Evolutionary conservation across 2,888 invertebrate genomes (phyloP).

Genomic region (Diplazon laetatorius): DNA sequence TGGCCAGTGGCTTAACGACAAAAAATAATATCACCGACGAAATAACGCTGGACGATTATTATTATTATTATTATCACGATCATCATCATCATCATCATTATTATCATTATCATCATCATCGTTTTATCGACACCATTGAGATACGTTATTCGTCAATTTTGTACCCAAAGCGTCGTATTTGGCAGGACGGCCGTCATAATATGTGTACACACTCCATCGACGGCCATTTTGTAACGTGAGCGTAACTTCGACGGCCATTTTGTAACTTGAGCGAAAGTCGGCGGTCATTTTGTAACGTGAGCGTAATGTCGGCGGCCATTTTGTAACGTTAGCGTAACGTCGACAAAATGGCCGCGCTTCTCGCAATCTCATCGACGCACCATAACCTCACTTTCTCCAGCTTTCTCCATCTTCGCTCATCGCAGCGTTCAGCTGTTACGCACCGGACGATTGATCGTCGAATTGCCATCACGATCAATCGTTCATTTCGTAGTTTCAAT

Average conservation of each 20-base stretch:
- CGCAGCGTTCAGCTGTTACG: neutral
- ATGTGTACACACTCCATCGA: too few relatives aligned
- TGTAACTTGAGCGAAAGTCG: too few relatives aligned
- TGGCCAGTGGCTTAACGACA: slow-evolving; percentile 75
- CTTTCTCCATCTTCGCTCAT: too few relatives aligned
- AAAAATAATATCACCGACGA: slow-evolving; percentile 66
- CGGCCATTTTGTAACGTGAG: too few relatives aligned
- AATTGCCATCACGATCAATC: neutral
- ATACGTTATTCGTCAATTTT: slow-evolving; percentile 4
- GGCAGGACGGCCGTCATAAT: too few relatives aligned
- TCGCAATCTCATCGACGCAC: neutral
- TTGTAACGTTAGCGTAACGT: neutral
- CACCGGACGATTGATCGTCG: neutral
- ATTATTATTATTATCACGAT: neutral
- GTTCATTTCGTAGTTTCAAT: neutral
- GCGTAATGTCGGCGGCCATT: slow-evolving; percentile 12
- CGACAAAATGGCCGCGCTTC: slow-evolving; percentile 7
- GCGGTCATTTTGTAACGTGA: too few relatives aligned
- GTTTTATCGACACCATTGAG: slow-evolving; percentile 26
- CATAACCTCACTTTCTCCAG: neutral
- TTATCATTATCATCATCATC: too few relatives aligned
- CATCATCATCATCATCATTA: neutral
- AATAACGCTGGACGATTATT: too few relatives aligned
- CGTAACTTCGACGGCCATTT: too few relatives aligned
- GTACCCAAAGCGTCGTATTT: too few relatives aligned